Conservation (phyloP, 2,888 invertebrate species). For the Chorisops tibialis region DNA sequence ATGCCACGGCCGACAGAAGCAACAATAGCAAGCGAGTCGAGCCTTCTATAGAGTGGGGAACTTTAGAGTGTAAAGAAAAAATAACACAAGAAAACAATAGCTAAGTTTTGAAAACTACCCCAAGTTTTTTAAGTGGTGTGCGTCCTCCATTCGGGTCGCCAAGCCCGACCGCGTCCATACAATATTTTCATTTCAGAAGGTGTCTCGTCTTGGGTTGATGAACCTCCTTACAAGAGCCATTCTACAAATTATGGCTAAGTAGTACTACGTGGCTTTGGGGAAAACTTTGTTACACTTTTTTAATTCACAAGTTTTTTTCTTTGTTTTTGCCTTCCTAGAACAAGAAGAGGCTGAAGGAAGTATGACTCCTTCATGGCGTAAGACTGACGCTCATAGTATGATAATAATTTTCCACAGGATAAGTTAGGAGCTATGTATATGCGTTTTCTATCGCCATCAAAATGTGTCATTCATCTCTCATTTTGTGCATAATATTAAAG, state of each 20-base stretch:
- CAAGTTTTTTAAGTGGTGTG: no score
- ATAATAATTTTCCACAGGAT: background rate
- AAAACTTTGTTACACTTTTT: conserved; percentile 27
- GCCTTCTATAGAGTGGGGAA: background rate
- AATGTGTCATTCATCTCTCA: conserved; percentile 18
- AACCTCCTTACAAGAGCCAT: conserved; percentile 23
- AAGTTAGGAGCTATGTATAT: background rate
- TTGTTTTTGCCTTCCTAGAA: background rate
- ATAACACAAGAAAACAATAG: no score
- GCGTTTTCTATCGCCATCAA: conserved; percentile 15
- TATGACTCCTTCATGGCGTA: background rate
- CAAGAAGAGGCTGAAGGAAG: background rate
- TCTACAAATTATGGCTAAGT: conserved; percentile 25
- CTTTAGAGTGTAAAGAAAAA: no score
- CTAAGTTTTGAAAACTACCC: no score
- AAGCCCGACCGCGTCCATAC: background rate
- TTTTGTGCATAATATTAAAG: conserved; percentile 24
- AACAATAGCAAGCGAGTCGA: conserved; percentile 14
- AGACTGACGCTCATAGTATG: background rate
- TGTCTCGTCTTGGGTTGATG: conserved; percentile 25
- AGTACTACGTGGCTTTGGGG: conserved; percentile 12
- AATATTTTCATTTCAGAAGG: background rate
- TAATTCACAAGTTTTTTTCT: conserved; percentile 24
- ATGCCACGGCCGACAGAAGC: conserved; percentile 14
- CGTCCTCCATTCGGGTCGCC: no score